phyloP scores from a whole-genome alignment of 1,140 invertebrate species.

The Lycorma delicatula region DNA sequence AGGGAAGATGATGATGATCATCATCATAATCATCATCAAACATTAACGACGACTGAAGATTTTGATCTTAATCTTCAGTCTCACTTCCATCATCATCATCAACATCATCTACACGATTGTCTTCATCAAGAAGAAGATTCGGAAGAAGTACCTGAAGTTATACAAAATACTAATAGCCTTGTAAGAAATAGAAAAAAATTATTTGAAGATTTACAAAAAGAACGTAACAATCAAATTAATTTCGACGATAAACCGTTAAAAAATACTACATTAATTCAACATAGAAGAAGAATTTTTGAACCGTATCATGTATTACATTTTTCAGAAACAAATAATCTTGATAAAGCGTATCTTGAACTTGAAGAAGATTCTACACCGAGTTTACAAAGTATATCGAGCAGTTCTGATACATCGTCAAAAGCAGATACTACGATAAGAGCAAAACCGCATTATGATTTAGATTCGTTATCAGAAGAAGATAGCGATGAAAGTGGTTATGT shows the following conservation, averaged over 20 bases:
- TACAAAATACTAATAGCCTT: constrained; percentile 17
- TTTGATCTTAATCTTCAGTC: too few species aligned
- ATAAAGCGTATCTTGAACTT: constrained; percentile 15
- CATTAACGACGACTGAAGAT: too few species aligned
- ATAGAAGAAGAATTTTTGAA: constrained; percentile 23
- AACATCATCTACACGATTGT: too few species aligned
- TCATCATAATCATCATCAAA: not conserved
- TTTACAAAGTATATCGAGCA: constrained; percentile 30
- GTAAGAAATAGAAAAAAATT: constrained; percentile 22
- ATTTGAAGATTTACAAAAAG: constrained; percentile 15
- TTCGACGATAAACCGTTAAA: not conserved
- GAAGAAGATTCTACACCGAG: constrained; percentile 30
- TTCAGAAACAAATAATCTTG: not conserved
- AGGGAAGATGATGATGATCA: constrained; percentile 4
- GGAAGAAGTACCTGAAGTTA: not conserved
- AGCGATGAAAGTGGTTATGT: constrained; percentile 31
- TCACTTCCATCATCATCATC: too few species aligned
- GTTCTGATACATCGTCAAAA: constrained; percentile 19
- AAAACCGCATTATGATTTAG: constrained; percentile 20
- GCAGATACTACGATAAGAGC: not conserved
- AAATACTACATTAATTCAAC: constrained; percentile 18
- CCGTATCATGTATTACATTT: too few species aligned
- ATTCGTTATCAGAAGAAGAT: constrained; percentile 28
- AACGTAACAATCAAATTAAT: not conserved
- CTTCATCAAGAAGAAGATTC: too few species aligned